Evolutionary conservation across 2,113 vertebrate genomes (phyloP).

Genomic region (Microcebus ravelobensis): DNA sequence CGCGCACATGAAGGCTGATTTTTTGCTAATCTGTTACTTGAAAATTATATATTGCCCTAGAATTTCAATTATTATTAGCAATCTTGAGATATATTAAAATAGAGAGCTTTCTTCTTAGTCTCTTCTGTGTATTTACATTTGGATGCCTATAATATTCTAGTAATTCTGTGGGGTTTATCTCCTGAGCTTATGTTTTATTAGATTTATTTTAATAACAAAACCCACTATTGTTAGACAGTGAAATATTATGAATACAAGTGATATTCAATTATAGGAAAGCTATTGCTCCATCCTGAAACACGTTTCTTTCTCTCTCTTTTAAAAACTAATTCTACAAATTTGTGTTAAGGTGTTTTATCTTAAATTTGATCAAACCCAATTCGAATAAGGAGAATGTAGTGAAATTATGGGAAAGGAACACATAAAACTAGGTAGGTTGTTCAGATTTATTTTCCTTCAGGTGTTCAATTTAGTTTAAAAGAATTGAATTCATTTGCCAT

Average conservation of each 20-base stretch:
- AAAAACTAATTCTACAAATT: conserved; percentile 70
- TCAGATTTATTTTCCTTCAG: conserved; percentile 66
- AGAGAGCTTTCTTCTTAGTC: background rate
- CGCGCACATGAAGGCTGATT: background rate
- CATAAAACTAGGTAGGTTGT: conserved; percentile 50
- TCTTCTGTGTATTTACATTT: background rate
- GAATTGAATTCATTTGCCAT: conserved; percentile 67
- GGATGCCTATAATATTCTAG: background rate
- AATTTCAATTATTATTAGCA: background rate
- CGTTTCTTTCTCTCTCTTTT: background rate
- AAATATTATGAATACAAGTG: conserved; percentile 50
- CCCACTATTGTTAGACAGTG: background rate
- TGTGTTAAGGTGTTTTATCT: conserved; percentile 68
- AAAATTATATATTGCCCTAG: background rate
- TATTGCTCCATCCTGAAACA: conserved; percentile 34
- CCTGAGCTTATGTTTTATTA: conserved; percentile 5
- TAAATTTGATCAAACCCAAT: conserved; percentile 74
- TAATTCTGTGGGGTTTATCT: background rate
- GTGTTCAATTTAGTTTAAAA: conserved; percentile 68
- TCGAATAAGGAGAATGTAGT: conserved; percentile 55
- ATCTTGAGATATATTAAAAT: background rate
- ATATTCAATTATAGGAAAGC: conserved; percentile 44
- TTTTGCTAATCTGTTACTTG: background rate
- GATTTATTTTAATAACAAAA: conserved; percentile 55
- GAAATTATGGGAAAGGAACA: conserved; percentile 56